A percentile compares a stretch with the other conserved stretches of the same genome.
Evolutionary conservation across 2,888 invertebrate genomes (phyloP).

Genomic region (Oscheius sp.): DNA sequence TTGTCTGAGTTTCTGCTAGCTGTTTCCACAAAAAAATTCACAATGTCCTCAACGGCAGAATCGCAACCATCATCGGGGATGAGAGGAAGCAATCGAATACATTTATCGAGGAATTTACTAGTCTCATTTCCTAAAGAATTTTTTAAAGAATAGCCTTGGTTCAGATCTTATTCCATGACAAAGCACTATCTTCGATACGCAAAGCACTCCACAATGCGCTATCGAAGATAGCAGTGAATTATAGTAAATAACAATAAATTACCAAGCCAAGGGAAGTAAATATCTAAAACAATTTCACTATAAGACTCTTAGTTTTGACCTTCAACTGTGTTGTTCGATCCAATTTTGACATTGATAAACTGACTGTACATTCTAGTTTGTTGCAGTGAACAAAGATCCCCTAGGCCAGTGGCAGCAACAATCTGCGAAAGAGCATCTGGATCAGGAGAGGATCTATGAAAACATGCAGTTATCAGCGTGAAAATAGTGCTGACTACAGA

Average conservation of each 20-base stretch:
- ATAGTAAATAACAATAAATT: too few species aligned
- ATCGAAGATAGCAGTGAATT: too few species aligned
- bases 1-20: background rate
- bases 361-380: constrained; percentile 41
- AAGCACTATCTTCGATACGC: too few species aligned
- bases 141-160: too few species aligned
- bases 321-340: background rate
- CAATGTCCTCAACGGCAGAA: background rate
- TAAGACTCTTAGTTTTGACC: background rate
- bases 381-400: constrained; percentile 38
- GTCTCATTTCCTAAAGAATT: constrained; percentile 25
- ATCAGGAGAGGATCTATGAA: constrained; percentile 34
- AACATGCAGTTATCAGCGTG: too few species aligned
- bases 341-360: constrained; percentile 29
- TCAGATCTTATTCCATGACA: too few species aligned
- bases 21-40: background rate
- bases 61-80: constrained; percentile 3
- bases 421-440: constrained; percentile 31
- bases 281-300: background rate
- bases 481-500: constrained; percentile 1
- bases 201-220: too few species aligned
- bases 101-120: constrained; percentile 11
- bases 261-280: constrained; percentile 26
- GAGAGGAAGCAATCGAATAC: constrained; percentile 6
- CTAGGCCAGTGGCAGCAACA: constrained; percentile 25